A percentile compares a stretch with the other conserved stretches of the same genome.
Conservation (phyloP, 2,797 vertebrate genomes). For the Karalla daura region DNA sequence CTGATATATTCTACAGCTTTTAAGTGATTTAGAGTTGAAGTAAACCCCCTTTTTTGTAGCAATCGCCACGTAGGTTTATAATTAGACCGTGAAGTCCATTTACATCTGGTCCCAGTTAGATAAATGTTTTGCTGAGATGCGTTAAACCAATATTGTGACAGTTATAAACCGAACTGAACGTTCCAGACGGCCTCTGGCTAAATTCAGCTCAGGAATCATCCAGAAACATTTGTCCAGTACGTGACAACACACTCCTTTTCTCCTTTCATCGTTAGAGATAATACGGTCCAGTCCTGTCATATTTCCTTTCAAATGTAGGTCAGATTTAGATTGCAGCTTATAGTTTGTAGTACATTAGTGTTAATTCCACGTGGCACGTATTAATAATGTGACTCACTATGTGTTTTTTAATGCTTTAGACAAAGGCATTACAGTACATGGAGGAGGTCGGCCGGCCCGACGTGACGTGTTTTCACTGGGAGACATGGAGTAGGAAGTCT, state of each 20-base stretch:
- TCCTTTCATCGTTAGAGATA: slow-evolving; percentile 3
- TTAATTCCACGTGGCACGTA: slow-evolving; percentile 21
- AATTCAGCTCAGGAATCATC: not conserved
- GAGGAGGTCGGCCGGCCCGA: no score
- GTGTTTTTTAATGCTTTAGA: slow-evolving; percentile 27
- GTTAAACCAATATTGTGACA: not conserved
- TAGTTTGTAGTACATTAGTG: slow-evolving; percentile 32
- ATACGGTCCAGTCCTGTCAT: not conserved
- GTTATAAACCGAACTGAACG: not conserved
- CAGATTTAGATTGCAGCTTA: slow-evolving; percentile 41
- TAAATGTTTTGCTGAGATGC: not conserved
- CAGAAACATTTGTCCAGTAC: not conserved
- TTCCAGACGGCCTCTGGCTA: not conserved
- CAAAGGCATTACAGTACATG: not conserved
- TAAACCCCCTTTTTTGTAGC: no score
- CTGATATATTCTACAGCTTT: slow-evolving; percentile 6
- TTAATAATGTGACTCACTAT: slow-evolving; percentile 25
- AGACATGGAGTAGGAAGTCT: not conserved
- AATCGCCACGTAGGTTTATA: not conserved
- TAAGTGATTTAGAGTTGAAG: not conserved
- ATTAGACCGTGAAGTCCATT: not conserved
- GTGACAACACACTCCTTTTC: not conserved
- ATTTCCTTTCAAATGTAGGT: slow-evolving; percentile 47
- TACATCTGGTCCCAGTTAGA: not conserved
- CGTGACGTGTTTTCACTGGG: not conserved